Evolutionary conservation across 1,140 invertebrate genomes (phyloP).

Genomic region (Trichogramma pretiosum): DNA sequence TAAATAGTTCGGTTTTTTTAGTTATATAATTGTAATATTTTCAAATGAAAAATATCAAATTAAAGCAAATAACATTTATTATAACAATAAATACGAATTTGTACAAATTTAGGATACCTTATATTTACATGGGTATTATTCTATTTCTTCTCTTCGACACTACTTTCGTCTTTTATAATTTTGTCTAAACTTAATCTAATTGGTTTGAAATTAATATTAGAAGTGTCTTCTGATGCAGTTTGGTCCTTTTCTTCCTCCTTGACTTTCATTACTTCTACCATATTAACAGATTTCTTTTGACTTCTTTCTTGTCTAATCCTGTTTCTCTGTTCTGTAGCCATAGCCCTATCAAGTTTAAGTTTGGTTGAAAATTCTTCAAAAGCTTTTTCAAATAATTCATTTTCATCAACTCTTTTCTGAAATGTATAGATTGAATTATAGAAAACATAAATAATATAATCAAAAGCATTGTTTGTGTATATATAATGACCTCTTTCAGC

Average conservation of each 20-base stretch:
- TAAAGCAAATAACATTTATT: neutral
- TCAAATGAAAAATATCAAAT: neutral
- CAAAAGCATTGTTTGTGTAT: neutral
- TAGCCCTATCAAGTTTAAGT: neutral
- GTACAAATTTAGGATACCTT: slow-evolving; percentile 3
- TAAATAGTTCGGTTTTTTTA: no score
- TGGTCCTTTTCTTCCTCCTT: neutral
- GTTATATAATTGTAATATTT: no score
- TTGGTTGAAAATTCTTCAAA: slow-evolving; percentile 11
- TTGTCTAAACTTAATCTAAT: slow-evolving; percentile 5
- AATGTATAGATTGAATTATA: neutral
- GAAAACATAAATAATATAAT: neutral
- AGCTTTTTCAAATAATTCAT: slow-evolving; percentile 15
- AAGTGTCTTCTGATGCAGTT: no score
- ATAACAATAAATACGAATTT: slow-evolving; percentile 3
- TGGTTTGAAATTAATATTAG: no score
- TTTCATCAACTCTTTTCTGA: neutral
- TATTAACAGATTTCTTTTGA: neutral
- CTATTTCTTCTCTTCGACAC: no score
- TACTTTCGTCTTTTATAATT: neutral
- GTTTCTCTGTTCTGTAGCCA: neutral
- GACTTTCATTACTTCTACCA: neutral
- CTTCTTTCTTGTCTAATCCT: neutral
- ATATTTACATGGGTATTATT: neutral
- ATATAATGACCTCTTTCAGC: slow-evolving; percentile 35